phyloP scores from a whole-genome alignment of 1,140 invertebrate species.

The Drosophila suzukii region DNA sequence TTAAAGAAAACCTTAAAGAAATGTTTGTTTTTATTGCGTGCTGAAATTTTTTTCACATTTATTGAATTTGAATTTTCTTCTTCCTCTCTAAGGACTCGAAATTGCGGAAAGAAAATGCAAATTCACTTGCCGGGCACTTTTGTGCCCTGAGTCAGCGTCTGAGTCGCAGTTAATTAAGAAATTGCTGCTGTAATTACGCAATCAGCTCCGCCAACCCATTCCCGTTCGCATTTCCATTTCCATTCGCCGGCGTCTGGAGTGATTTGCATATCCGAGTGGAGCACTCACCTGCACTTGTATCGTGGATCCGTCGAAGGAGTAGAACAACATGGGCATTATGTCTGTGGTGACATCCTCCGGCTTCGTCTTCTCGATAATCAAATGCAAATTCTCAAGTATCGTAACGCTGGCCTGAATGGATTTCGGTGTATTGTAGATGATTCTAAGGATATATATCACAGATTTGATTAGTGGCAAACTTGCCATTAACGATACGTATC shows the following conservation, averaged over 20 bases:
- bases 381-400: slow-evolving; percentile 95
- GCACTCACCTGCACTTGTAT: slow-evolving; percentile 94
- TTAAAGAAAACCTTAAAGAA: neutral
- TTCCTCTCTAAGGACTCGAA: neutral
- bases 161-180: slow-evolving; percentile 73
- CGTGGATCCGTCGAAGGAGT: slow-evolving; percentile 95
- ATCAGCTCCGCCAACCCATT: slow-evolving; percentile 66
- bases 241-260: slow-evolving; percentile 3
- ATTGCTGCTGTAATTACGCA: slow-evolving; percentile 73
- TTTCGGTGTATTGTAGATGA: slow-evolving; percentile 92
- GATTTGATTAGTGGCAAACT: slow-evolving; percentile 46
- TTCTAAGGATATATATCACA: slow-evolving; percentile 81
- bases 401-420: slow-evolving; percentile 96
- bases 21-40: neutral
- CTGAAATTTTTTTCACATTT: slow-evolving; percentile 12
- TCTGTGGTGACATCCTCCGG: slow-evolving; percentile 92
- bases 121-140: slow-evolving; percentile 47
- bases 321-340: slow-evolving; percentile 94
- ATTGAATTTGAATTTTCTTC: slow-evolving; percentile 28
- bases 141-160: slow-evolving; percentile 31
- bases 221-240: slow-evolving; percentile 12
- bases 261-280: slow-evolving; percentile 46
- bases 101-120: slow-evolving; percentile 35
- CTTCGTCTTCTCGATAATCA: slow-evolving; percentile 95
- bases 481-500: slow-evolving; percentile 20